Evolutionary conservation across 2,113 vertebrate genomes (phyloP), one percentile per base, ranked within the genome.

Genomic region (Oncorhynchus tshawytscha): DNA sequence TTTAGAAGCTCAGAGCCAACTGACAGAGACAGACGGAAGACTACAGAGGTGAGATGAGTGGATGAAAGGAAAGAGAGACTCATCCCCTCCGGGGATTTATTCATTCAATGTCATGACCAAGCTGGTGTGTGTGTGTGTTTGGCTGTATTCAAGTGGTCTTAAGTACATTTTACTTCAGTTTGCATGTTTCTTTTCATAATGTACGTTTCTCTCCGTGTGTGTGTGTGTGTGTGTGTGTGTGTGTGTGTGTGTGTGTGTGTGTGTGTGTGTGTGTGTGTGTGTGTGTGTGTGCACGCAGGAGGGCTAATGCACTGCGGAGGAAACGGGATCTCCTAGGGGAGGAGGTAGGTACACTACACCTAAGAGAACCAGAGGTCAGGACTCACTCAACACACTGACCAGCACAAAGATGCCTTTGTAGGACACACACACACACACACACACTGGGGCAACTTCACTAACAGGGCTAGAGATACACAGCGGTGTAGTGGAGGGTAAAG

Each of bases 291-390:
- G 89, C 78, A 31, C 31, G 82, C 85, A 97, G 94, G 80, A 94
- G 94, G 82, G 95, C 96, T 97, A 95, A 97, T 97, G 95, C 95
- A 94, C 94, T 96, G 93, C 94, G 84, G 91, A 96, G 95, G 95
- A 98, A 97, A 95, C 97, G 96, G 94, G 94, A 96, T 97, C 96
- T 97, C 91, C 93, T 98, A 90, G 94, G 96, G 95, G 94, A 94
- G 11, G 93, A 97, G 97, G 97, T 99, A 94, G 94, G 97, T 95
- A 94, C 94, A 95, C 91, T 95, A 94, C 94, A 95, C 91, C 91
- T 95, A 94, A 91, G 90, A 94, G 92, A 94, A 92, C 79, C 80
- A 86, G 85, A 84, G 89, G 89, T 88, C 90, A 91, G 89, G 85
- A 89, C 88, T 88, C 82, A 78, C 90, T 90, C 82, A 87, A 84